phyloP scores from a whole-genome alignment of 2,797 vertebrate species.

The Mormyrops attenuatus region DNA sequence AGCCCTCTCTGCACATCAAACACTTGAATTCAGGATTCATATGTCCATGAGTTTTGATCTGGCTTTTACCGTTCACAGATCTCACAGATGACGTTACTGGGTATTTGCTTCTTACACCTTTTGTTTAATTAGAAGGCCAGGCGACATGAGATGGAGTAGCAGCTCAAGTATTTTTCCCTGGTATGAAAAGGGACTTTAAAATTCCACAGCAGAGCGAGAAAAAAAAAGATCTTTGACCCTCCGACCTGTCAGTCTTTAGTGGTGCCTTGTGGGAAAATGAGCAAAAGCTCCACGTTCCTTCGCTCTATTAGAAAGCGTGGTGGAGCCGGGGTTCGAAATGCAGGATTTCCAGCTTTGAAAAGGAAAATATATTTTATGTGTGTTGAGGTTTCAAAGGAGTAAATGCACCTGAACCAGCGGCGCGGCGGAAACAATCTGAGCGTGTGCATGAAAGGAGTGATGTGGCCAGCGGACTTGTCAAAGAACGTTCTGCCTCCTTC shows the following conservation, averaged over 20 bases:
- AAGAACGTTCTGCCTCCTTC: background rate
- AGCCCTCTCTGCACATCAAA: background rate
- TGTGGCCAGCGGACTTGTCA: background rate
- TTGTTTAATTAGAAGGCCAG: background rate
- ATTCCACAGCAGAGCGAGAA: background rate
- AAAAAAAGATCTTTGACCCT: background rate
- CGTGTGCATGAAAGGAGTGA: background rate
- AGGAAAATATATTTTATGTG: conserved; percentile 9
- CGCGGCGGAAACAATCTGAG: background rate
- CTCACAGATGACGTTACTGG: background rate
- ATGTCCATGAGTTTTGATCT: background rate
- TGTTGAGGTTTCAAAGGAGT: conserved; percentile 7
- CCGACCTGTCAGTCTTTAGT: background rate
- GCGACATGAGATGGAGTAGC: background rate
- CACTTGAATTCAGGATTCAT: background rate
- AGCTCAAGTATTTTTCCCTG: background rate
- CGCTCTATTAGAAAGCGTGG: conserved; percentile 7
- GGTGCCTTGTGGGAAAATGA: background rate
- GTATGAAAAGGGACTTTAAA: background rate
- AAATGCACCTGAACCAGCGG: background rate
- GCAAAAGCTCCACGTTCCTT: background rate
- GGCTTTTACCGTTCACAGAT: background rate
- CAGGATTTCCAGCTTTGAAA: conserved; percentile 10
- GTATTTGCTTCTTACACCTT: background rate
- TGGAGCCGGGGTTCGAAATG: background rate